Base-by-base conservation (phyloP, 92 coral and sea anemone genomes). In the Phenganax subtilis region DNA sequence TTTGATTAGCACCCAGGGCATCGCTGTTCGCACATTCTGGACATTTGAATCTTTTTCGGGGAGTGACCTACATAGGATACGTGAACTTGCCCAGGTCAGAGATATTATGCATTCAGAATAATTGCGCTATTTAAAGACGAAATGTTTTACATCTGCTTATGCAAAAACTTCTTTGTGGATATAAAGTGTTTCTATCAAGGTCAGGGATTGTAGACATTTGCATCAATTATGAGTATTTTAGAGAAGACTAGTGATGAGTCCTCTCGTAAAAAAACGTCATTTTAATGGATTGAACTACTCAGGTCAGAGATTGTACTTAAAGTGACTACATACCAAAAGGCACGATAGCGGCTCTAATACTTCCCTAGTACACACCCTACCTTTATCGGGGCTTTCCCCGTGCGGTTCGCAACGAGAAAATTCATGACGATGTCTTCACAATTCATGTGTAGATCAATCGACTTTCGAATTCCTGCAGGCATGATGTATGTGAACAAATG, bases 391-490 rank as follows among this genome's bases (percentile, higher is more conserved):
- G 98, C 94, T 80, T 94, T 94, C 83, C 98, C 98, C 37, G 98
- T 94, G 84, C 92, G 92, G 85, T 94, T 94, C 17, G 98, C 88
- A 30, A 94, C 91, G 90, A 94, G 85, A 63, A 90, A 94, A 81
- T 94, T 94, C 98, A 94, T 94, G 0, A 97, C 98, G 51, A 94
- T 92, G 88, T 94, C 98, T 76, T 94, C 98, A 85, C 98, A 94
- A 87, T 94, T 94, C 97, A 94, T 94, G 84, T 94, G 98, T 53
- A 84, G 71, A 73, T 94, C 98, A 6, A 94, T 96, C 98, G 97
- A 94, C 78, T 91, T 80, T 10, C 97, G 86, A 16, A 94, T 88
- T 59, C 84, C 88, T 44, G 91, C 83, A 15, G 98, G 98, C 98
- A 94, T 94, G 97, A 94, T 94, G 84, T 91, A 94, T 6, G 98